phyloP scores from a whole-genome alignment of 2,797 vertebrate species.

The Dicrostonyx torquatus region DNA sequence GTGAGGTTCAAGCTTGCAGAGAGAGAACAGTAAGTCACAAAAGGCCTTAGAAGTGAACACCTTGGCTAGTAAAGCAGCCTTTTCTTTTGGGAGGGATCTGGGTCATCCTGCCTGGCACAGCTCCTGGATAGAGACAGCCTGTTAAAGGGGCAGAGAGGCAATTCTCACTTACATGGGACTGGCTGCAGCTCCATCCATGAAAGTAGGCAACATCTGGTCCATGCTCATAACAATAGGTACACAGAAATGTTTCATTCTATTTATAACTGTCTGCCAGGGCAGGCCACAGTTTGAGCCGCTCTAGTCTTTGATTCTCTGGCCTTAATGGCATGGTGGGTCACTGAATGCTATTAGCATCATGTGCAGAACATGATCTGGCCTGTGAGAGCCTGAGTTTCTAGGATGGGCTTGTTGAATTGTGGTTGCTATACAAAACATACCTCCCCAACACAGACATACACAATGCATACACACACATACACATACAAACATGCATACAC shows the following conservation, averaged over 20 bases:
- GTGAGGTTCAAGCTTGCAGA: background rate
- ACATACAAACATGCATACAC: rapidly evolving
- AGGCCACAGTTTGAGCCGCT: too few species aligned
- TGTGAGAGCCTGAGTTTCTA: background rate
- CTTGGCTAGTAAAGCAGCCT: rapidly evolving
- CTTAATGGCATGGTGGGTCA: background rate
- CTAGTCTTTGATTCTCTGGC: background rate
- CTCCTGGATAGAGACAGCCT: background rate
- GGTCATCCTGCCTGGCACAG: rapidly evolving
- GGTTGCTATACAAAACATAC: rapidly evolving
- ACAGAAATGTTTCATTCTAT: background rate
- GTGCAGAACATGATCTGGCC: too few species aligned
- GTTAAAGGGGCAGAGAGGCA: too few species aligned
- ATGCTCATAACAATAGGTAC: background rate
- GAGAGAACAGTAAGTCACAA: background rate
- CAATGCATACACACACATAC: background rate
- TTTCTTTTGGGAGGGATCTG: too few species aligned
- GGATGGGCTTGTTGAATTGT: background rate
- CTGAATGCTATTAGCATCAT: too few species aligned
- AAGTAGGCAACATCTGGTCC: background rate
- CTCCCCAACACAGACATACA: background rate
- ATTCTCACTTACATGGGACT: background rate
- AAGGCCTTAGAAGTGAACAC: background rate
- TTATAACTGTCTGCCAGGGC: background rate
- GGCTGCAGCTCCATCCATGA: too few species aligned